phyloP scores from a whole-genome alignment of 1,140 invertebrate species.

The Magallana ariakensis region DNA sequence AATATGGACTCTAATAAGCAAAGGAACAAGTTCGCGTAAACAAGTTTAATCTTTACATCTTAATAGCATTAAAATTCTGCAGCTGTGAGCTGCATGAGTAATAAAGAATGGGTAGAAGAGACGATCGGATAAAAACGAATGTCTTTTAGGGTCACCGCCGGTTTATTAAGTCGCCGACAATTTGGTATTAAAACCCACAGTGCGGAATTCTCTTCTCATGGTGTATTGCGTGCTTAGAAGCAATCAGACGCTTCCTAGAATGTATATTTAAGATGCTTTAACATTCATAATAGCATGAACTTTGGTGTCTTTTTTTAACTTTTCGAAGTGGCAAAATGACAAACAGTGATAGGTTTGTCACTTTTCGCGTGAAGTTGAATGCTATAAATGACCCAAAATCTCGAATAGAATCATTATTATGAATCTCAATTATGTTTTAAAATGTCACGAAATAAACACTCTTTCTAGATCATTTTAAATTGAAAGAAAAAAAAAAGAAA shows the following conservation, averaged over 20 bases:
- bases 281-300: no score
- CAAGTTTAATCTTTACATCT: constrained; percentile 3
- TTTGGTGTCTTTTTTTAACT: no score
- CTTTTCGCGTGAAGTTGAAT: no score
- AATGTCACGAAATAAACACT: no score
- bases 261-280: no score
- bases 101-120: neutral
- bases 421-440: no score
- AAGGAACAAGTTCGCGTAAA: neutral
- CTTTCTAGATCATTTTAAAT: no score
- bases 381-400: no score
- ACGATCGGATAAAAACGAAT: neutral
- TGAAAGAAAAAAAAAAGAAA: no score
- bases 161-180: neutral
- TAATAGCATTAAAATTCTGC: constrained; percentile 29
- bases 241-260: neutral
- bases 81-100: neutral
- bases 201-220: neutral
- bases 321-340: no score
- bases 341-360: no score
- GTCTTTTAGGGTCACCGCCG: neutral
- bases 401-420: no score
- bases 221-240: neutral
- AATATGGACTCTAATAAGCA: neutral
- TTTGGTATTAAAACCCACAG: constrained; percentile 8